Base-by-base conservation (phyloP, 2,888 invertebrate species). In the Dorcus parallelipipedus region DNA sequence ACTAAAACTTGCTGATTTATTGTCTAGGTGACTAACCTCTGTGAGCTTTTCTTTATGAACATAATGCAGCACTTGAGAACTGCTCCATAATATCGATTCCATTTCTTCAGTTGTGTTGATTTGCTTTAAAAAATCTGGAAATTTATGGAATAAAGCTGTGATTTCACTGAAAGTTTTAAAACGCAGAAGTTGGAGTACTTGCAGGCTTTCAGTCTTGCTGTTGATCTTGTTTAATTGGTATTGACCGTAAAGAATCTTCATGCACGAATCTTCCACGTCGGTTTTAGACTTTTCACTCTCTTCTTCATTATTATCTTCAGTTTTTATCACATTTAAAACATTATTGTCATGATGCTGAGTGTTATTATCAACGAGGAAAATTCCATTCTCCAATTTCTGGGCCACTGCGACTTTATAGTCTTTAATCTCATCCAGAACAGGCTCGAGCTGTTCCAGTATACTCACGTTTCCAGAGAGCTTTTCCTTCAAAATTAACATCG, bases 341-440 rank as follows among this genome's bases (percentile, higher is more conserved):
- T 38, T 49, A 33, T 49, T 9, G 79, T 23, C 23, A 47, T 52
- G 51, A 17, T 47, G 33, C 40, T 56, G 56, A 9, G 43, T 20
- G 33, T 52, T 56, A 14, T 14, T 14, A 62, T 81, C 83, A 33
- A 85, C 79, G 17, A 84, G 77, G 67, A 81, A 83, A 61, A 86
- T 85, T 9, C 85, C 85, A 62, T 83, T 83, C 65, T 83, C 80
- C 68, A 81, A 73, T 73, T 80, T 79, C 23, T 79, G 79, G 10
- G 78, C 75, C 56, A 78, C 38, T 23, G 78, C 6, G 7, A 33
- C 61, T 33, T 69, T 64, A 56, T 79, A 69, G 63, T 75, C 72
- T 52, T 78, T 73, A 54, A 84, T 77, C 56, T 72, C 76, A 61
- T 79, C 73, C n/a, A 83, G 65, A 33, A 80, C 66, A 9, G 79